Evolutionary conservation across 1,140 invertebrate genomes (phyloP), one percentile per base, ranked within the genome.

Genomic region (Pseudachorutes palmiensis): DNA sequence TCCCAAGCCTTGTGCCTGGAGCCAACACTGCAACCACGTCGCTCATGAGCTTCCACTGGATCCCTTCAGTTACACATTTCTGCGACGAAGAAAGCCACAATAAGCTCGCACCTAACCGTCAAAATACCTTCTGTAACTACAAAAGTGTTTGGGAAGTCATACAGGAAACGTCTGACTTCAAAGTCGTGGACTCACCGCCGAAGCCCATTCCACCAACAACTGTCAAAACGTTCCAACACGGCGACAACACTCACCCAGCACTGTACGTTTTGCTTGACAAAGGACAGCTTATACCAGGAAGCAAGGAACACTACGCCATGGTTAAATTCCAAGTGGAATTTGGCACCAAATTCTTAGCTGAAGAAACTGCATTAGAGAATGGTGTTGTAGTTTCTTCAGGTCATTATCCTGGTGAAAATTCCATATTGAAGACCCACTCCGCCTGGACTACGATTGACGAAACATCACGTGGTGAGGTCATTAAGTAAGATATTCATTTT

Each of bases 71-170:
- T 1, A 61, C 32, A 9, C 60, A 76, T 30, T 80, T 80, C 68
- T 80, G 80, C 65, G 75, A 79, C 65, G 72, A 76, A 28, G 60
- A 70, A 1, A 70, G 75, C 3, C 80, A 81, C 69, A 75, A 80
- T 62, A 65, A 61, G 33, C 58, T 73, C 22, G 73, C 76, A 0
- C 80, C 78, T 1, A 79, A 75, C 41, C 75, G 75, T 45, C 80
- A 81, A 26, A 81, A 81, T 74, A 55, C 69, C 3, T 71, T 78
- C 45, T 81, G 80, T 67, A 65, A 74, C 9, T 72, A 75, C 36
- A 68, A 73, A 36, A 79, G 78, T 63, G 74, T 76, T 0, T 77
- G 76, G 78, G 77, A 79, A 63, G 74, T 81, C 12, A 78, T 81
- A 67, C 62, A 62, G n/a, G 64, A 75, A 61, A 76, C 80, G 63